Evolutionary conservation across 2,797 vertebrate genomes (phyloP).

Genomic region (Periparus ater): DNA sequence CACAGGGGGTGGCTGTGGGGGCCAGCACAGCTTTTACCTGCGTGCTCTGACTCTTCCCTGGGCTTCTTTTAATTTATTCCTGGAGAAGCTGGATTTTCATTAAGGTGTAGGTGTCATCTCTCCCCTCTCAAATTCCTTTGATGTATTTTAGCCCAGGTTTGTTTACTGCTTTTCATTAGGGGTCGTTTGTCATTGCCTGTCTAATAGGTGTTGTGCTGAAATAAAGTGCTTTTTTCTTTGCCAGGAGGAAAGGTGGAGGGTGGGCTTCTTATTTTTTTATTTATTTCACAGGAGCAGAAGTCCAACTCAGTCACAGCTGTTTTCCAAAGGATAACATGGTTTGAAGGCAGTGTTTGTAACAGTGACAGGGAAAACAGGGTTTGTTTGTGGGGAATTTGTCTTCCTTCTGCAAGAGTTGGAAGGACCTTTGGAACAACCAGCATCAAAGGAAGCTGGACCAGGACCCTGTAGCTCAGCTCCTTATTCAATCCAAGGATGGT

Average conservation of each 20-base stretch:
- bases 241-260: not conserved
- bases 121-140: not conserved
- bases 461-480: not conserved
- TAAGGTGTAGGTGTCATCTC: slow-evolving; percentile 6
- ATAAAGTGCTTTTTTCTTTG: not conserved
- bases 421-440: not conserved
- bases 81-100: slow-evolving; percentile 28
- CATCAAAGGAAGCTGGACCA: not conserved
- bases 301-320: not conserved
- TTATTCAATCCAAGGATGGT: not conserved
- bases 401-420: not conserved
- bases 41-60: not conserved
- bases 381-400: not conserved
- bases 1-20: rapidly evolving
- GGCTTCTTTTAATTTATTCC: slow-evolving; percentile 23
- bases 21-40: not conserved
- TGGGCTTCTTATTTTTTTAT: not conserved
- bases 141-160: slow-evolving; percentile 21
- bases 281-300: not conserved
- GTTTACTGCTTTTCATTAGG: slow-evolving; percentile 26
- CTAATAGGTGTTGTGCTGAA: slow-evolving; percentile 13
- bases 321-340: not conserved
- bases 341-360: not conserved
- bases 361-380: not conserved
- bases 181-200: slow-evolving; percentile 48